Conservation (phyloP, 2,113 vertebrate genomes). For the Tetrax tetrax region DNA sequence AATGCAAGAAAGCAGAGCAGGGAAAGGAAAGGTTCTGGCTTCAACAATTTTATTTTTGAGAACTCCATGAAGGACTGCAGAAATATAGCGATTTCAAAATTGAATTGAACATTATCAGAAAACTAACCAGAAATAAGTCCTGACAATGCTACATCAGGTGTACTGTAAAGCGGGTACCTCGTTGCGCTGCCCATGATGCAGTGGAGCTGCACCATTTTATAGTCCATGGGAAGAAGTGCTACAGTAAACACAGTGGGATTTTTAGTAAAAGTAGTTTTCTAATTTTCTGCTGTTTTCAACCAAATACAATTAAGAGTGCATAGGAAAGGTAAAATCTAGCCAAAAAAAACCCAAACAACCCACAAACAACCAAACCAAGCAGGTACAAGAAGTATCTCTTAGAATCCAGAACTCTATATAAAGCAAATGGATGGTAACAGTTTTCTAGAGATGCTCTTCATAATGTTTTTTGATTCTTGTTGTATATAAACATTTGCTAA, state of each 20-base stretch:
- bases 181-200: background rate
- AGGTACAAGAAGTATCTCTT: background rate
- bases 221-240: background rate
- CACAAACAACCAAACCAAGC: background rate
- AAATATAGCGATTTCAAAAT: background rate
- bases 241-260: background rate
- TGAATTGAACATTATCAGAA: background rate
- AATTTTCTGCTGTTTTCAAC: background rate
- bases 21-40: background rate
- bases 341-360: background rate
- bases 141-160: background rate
- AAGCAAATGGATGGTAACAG: background rate
- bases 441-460: background rate
- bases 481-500: background rate
- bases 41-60: background rate
- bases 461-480: background rate
- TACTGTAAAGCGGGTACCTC: background rate
- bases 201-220: background rate
- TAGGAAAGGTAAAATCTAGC: background rate
- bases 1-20: background rate
- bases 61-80: background rate
- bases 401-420: background rate
- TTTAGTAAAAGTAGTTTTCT: background rate
- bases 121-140: background rate
- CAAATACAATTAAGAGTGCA: accelerated